A percentile compares a stretch with the other conserved stretches of the same genome.
phyloP scores from a whole-genome alignment of 2,888 invertebrate species.

The Clusia tigrina region DNA sequence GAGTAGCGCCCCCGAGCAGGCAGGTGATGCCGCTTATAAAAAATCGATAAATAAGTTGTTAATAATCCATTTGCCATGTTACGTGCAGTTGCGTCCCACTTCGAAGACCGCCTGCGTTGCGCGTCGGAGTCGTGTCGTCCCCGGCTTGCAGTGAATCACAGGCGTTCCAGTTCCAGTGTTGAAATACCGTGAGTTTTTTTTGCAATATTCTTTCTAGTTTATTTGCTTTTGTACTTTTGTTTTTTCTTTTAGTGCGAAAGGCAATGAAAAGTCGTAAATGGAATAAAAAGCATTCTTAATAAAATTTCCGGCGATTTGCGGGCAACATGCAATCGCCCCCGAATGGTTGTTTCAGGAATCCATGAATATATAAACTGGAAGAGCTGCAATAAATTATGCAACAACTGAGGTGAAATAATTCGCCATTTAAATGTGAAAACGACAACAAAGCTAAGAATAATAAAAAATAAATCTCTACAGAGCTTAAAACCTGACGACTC shows the following conservation, averaged over 20 bases:
- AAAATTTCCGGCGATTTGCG: conserved; percentile 6
- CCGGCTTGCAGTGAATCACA: background rate
- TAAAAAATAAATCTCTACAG: too few relatives aligned
- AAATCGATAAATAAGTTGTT: conserved; percentile 11
- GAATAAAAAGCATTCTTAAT: conserved; percentile 1
- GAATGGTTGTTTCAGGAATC: too few relatives aligned
- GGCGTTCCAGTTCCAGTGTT: too few relatives aligned
- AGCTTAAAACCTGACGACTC: too few relatives aligned
- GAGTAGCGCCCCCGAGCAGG: background rate
- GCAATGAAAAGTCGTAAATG: background rate
- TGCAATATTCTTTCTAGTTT: too few relatives aligned
- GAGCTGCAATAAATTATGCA: conserved; percentile 9
- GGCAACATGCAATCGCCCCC: background rate
- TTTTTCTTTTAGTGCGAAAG: background rate
- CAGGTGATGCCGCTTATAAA: conserved; percentile 2
- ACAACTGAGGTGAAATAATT: too few relatives aligned
- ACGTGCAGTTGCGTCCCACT: background rate
- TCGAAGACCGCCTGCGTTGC: background rate
- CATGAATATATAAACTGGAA: too few relatives aligned
- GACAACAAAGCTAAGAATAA: too few relatives aligned
- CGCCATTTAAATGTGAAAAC: too few relatives aligned
- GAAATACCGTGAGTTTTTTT: background rate
- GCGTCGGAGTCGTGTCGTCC: background rate
- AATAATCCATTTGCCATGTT: background rate
- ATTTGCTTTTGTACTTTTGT: too few relatives aligned